Evolutionary conservation across 2,888 invertebrate species (phyloP).

Genomic region (Drosophila vallismaia): DNA sequence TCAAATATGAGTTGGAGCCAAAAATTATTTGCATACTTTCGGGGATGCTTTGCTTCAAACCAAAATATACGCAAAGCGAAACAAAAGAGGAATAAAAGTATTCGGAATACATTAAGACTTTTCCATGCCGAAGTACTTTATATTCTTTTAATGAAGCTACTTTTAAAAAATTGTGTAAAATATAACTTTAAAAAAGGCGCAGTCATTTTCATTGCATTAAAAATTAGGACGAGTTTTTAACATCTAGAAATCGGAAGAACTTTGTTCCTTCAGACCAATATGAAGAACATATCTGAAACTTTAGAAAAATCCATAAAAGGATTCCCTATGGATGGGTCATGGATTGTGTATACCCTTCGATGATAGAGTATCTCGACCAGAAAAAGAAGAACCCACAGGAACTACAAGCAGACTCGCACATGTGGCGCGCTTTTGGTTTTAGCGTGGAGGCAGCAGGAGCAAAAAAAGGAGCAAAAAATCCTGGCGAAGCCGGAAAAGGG

Average conservation of each 20-base stretch:
- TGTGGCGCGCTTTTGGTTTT: conserved; percentile 43
- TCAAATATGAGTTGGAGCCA: conserved; percentile 70
- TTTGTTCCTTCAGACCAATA: not conserved
- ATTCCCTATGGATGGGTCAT: not conserved
- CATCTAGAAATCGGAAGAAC: too few species aligned
- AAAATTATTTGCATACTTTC: conserved; percentile 78
- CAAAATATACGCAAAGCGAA: conserved; percentile 24
- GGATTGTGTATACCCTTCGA: not conserved
- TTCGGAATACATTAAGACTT: conserved; percentile 6
- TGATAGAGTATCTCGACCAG: conserved; percentile 4
- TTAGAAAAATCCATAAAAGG: too few species aligned
- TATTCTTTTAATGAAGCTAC: not conserved
- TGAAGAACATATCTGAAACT: not conserved
- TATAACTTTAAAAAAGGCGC: too few species aligned
- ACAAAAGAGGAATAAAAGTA: conserved; percentile 13
- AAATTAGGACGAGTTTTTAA: too few species aligned
- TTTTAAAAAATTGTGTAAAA: too few species aligned
- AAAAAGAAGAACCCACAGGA: conserved; percentile 30
- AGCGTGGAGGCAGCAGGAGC: conserved; percentile 15
- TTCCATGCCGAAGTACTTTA: not conserved
- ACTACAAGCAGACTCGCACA: conserved; percentile 41
- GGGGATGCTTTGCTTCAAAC: conserved; percentile 63
- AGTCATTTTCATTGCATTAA: too few species aligned
- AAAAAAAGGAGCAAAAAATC: conserved; percentile 8
- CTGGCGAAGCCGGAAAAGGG: conserved; percentile 22